Conservation (phyloP, 2,797 vertebrate genomes). For the Enteromius anoplus region DNA sequence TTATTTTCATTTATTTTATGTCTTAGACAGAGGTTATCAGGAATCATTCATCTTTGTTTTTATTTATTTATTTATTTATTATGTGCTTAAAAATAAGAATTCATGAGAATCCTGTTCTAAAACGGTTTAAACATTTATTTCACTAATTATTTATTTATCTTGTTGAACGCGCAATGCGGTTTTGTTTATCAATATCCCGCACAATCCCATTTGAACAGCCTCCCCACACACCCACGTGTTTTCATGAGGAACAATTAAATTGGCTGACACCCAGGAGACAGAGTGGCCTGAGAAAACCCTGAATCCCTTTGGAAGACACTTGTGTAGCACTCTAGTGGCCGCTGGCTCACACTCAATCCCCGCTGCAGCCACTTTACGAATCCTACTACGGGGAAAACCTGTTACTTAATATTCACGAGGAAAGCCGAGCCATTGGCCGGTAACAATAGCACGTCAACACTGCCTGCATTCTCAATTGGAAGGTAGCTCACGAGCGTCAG, state of each 20-base stretch:
- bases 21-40: background rate
- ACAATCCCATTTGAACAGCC: slow-evolving; percentile 8
- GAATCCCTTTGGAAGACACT: slow-evolving; percentile 19
- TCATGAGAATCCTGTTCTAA: background rate
- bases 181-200: background rate
- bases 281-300: slow-evolving; percentile 32
- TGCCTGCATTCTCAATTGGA: background rate
- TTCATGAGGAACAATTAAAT: slow-evolving; percentile 21
- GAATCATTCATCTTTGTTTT: background rate
- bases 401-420: slow-evolving; percentile 8
- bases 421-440: background rate
- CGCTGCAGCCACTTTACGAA: slow-evolving; percentile 7
- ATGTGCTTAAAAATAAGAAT: background rate
- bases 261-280: slow-evolving; percentile 34
- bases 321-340: slow-evolving; percentile 28
- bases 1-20: background rate
- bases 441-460: background rate
- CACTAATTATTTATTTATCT: background rate
- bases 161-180: background rate
- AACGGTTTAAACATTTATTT: background rate
- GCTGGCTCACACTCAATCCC: background rate
- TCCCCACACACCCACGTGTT: slow-evolving; percentile 18
- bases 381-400: background rate
- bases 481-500: background rate
- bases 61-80: background rate